Base-by-base conservation (phyloP, 2,888 invertebrate species). In the Reticulitermes lucifugus region DNA sequence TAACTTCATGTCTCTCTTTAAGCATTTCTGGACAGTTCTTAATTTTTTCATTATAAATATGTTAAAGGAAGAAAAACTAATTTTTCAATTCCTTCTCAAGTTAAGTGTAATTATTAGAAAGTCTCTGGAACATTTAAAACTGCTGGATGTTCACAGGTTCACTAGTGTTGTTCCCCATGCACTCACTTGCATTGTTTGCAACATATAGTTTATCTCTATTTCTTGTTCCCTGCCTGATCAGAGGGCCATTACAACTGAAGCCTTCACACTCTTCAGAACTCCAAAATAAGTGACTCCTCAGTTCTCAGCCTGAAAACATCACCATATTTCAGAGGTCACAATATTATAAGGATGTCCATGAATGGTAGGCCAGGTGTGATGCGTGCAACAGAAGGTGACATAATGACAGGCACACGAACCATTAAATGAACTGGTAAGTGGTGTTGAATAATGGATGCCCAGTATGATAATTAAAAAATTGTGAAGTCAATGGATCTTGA, bases 1-100 rank as follows among this genome's bases (percentile, higher is more conserved):
- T 80, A 60, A 70, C 43, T 81, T 81, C 65, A 65, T 81, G 22
- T 81, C 41, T 81, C n/a, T 81, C 29, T 70, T 77, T 81, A 81
- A 81, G 81, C 81, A 81, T 79, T 51, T 79, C 79, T 79, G 79
- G 79, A 79, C 79, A 79, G 79, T 79, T 79, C 25, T n/a, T 79
- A n/a, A 51, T 65, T 65, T 65, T 46, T 46, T 46, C 5, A 29
- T 79, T 79, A 79, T 79, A 79, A 79, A 79, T 79, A 79, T 51
- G 79, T 79, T 51, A 51, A 79, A 25, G 79, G 55, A 29, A 79
- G 51, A 51, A 79, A 25, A 46, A 79, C 79, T 79, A 79, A 79
- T 79, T 51, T 79, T 51, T 46, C 25, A 79, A 29, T 51, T 79
- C 51, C 65, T n/a, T 65, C n/a, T 65, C 25, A 25, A n/a, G 2